Evolutionary conservation across 2,888 invertebrate genomes (phyloP).

Genomic region (Strigamia crassipes): DNA sequence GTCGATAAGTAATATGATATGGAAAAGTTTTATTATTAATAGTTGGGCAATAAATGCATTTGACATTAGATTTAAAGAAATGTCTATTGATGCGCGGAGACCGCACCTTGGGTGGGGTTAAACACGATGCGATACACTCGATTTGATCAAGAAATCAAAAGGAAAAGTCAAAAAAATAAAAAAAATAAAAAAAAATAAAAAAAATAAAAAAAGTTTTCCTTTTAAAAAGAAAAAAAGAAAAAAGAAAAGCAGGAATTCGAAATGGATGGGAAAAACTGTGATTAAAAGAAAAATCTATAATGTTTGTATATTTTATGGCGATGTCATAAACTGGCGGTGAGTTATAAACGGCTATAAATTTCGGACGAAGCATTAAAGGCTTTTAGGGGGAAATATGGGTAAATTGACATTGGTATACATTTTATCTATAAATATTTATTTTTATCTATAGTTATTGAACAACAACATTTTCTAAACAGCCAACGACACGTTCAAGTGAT

Average conservation of each 20-base stretch:
- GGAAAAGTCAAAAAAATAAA: too few species aligned
- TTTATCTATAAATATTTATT: not conserved
- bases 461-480: too few species aligned
- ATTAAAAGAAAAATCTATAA: constrained; percentile 30
- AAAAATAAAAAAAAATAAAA: too few species aligned
- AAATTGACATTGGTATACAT: not conserved
- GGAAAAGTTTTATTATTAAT: not conserved
- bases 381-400: not conserved
- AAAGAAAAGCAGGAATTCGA: not conserved
- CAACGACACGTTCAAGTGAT: not conserved
- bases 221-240: too few species aligned
- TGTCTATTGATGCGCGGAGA: not conserved
- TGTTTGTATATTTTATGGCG: constrained; percentile 17
- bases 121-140: not conserved
- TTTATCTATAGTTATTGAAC: not conserved
- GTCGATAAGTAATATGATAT: not conserved
- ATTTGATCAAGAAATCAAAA: not conserved
- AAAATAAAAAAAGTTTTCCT: too few species aligned
- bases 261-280: not conserved
- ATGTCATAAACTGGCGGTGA: constrained; percentile 24
- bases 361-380: not conserved
- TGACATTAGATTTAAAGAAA: not conserved
- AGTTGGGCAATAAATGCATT: not conserved
- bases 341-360: constrained; percentile 24
- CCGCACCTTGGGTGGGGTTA: not conserved